Conservation (phyloP, 2,888 invertebrate genomes). For the Clepsis dumicolana region DNA sequence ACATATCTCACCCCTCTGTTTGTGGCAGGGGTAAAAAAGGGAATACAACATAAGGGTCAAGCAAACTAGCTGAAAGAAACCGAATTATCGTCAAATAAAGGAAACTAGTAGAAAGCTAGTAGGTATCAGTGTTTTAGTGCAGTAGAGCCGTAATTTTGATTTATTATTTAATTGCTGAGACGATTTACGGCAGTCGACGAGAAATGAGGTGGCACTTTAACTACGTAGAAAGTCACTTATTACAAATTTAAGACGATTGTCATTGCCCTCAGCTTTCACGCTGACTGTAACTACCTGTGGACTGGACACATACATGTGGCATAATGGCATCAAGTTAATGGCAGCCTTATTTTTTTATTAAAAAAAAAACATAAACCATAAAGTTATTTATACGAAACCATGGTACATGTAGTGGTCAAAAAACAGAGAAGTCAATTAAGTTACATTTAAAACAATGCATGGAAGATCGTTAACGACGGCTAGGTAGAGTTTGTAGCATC, state of each 20-base stretch:
- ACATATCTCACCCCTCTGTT: too few species aligned
- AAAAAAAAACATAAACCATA: neutral
- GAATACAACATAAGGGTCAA: too few species aligned
- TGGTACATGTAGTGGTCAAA: neutral
- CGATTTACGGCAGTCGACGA: neutral
- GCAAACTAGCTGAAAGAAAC: neutral
- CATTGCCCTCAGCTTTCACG: conserved; percentile 44
- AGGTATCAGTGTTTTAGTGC: neutral
- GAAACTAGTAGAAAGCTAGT: neutral
- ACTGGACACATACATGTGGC: conserved; percentile 37
- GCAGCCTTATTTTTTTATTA: neutral
- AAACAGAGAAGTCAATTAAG: neutral
- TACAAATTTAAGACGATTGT: conserved; percentile 41
- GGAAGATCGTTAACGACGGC: too few species aligned
- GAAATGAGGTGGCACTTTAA: conserved; percentile 13
- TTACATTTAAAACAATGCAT: too few species aligned
- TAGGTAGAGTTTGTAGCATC: too few species aligned
- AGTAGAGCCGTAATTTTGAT: neutral
- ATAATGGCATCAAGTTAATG: conserved; percentile 29
- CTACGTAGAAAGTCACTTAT: conserved; percentile 33
- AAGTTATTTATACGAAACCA: neutral
- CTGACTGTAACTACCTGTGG: conserved; percentile 19
- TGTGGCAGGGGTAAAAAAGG: too few species aligned
- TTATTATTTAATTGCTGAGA: neutral
- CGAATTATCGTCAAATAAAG: neutral